A percentile compares a stretch with the other conserved stretches of the same genome.
Evolutionary conservation across 2,113 vertebrate genomes (phyloP).

Genomic region (Abramis brama): DNA sequence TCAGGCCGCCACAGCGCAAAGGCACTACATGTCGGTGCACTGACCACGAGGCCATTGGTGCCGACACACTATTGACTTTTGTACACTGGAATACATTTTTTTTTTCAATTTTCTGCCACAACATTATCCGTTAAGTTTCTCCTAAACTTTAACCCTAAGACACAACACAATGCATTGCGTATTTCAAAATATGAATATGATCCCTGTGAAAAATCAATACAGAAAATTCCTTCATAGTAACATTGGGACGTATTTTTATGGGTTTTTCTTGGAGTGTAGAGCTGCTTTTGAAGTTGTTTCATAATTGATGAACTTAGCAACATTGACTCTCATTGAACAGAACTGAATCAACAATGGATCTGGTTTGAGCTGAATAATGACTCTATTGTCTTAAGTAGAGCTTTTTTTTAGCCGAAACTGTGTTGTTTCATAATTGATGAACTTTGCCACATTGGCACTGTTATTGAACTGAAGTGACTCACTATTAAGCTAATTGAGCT

Average conservation of each 20-base stretch:
- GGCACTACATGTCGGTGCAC: too few species aligned
- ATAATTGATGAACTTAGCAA: neutral
- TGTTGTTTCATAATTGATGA: neutral
- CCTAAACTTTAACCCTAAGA: neutral
- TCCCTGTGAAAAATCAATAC: neutral
- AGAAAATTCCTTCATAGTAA: neutral
- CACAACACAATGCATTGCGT: neutral
- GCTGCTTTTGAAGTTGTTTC: neutral
- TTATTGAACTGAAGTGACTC: neutral
- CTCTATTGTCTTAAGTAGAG: neutral
- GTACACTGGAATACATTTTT: neutral
- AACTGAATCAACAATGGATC: neutral
- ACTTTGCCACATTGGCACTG: neutral
- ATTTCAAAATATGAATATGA: neutral
- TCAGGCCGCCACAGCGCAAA: too few species aligned
- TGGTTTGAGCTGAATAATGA: neutral
- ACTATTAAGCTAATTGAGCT: too few species aligned
- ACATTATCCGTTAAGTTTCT: neutral
- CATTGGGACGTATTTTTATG: neutral
- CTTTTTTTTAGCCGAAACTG: neutral
- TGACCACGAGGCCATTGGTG: too few species aligned
- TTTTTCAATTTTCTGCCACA: too few species aligned
- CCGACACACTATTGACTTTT: neutral
- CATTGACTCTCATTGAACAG: neutral
- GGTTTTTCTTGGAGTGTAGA: neutral